Percentiles rank a stretch among this genome's conserved stretches.
Evolutionary conservation across 2,888 invertebrate species (phyloP).

Genomic region (Sinhomidia bicolor): DNA sequence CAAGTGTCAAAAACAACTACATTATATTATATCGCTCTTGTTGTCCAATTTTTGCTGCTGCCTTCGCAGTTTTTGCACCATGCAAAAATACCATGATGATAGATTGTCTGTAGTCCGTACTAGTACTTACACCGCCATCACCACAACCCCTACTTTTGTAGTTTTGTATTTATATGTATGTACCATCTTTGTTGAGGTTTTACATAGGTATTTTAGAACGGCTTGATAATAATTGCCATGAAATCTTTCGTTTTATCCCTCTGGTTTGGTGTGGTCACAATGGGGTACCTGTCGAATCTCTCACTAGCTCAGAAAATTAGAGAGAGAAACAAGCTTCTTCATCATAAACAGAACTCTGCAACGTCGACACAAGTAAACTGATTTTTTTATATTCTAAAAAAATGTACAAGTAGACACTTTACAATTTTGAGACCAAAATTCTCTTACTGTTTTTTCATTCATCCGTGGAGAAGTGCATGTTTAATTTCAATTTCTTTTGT

Average conservation of each 20-base stretch:
- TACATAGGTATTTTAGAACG: slow-evolving; percentile 12
- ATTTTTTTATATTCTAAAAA: not conserved
- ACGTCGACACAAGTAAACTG: not conserved
- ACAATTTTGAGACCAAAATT: not conserved
- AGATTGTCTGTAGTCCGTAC: not conserved
- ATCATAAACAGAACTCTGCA: not conserved
- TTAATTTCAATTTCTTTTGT: slow-evolving; percentile 42
- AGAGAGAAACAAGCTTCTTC: slow-evolving; percentile 16
- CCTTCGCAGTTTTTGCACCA: not conserved
- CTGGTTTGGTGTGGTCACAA: slow-evolving; percentile 36
- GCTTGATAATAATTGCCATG: slow-evolving; percentile 57
- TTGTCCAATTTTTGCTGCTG: slow-evolving; percentile 36
- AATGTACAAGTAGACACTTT: not conserved
- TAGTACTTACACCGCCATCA: too few relatives aligned
- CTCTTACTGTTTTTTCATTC: not conserved
- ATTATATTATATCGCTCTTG: slow-evolving; percentile 12
- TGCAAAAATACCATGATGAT: not conserved
- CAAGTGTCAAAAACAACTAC: slow-evolving; percentile 67
- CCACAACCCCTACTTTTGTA: not conserved
- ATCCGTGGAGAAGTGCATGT: slow-evolving; percentile 5
- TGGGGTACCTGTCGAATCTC: slow-evolving; percentile 68
- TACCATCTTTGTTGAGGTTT: too few relatives aligned
- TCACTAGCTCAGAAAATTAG: slow-evolving; percentile 39
- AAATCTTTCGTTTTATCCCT: slow-evolving; percentile 55
- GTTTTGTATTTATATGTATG: too few relatives aligned